phyloP scores from a whole-genome alignment of 2,113 vertebrate genomes.

The Melanostigma gelatinosum region DNA sequence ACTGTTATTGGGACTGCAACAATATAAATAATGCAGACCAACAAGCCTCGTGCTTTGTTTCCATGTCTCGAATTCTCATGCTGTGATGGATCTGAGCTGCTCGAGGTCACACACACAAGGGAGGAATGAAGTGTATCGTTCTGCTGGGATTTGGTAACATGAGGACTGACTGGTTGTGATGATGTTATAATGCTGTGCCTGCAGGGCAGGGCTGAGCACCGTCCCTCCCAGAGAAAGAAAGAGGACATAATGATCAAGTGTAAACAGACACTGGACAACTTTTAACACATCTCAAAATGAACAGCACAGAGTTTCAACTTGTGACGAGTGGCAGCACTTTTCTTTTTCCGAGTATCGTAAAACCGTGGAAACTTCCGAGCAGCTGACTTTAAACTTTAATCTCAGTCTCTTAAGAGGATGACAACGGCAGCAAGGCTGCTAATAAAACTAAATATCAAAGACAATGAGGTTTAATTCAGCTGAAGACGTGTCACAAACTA shows the following conservation, averaged over 20 bases:
- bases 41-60: conserved; percentile 18
- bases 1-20: conserved; percentile 12
- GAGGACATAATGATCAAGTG: conserved; percentile 50
- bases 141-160: conserved; percentile 43
- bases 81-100: conserved; percentile 33
- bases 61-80: conserved; percentile 10
- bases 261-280: conserved; percentile 60
- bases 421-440: conserved; percentile 29
- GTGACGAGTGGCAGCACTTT: conserved; percentile 20
- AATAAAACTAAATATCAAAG: conserved; percentile 61
- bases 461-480: conserved; percentile 41
- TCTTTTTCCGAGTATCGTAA: not conserved
- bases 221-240: conserved; percentile 47
- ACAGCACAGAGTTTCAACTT: conserved; percentile 37
- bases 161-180: conserved; percentile 44
- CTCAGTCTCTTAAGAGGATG: conserved; percentile 28
- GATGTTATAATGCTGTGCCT: conserved; percentile 49
- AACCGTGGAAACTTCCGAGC: conserved; percentile 40
- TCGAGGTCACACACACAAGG: conserved; percentile 22
- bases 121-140: conserved; percentile 36
- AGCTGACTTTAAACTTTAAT: conserved; percentile 25
- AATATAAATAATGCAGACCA: conserved; percentile 51
- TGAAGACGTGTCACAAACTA: conserved; percentile 32
- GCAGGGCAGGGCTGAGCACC: conserved; percentile 57
- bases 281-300: conserved; percentile 42